Base-by-base conservation (phyloP, 2,113 vertebrate species). In the Xenopus laevis region DNA sequence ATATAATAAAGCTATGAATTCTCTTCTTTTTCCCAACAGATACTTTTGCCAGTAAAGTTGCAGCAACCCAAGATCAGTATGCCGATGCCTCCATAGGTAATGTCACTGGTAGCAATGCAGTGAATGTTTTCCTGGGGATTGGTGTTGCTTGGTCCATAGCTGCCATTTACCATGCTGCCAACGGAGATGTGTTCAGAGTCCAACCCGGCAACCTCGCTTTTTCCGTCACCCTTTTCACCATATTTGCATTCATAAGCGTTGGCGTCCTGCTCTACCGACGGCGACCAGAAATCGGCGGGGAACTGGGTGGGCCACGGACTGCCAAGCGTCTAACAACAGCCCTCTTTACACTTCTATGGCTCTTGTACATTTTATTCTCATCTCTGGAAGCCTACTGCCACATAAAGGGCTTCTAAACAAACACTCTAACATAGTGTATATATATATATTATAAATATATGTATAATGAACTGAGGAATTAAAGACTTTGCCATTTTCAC, bases 321-420 rank as follows among this genome's bases (percentile, higher is more conserved):
- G 92, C 96, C 81, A 99, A 99, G 87, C 79, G 94, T 81, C 87
- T 96, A 71, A 98, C 96, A 58, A 89, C 89, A 55, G 83, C 79
- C 72, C 86, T 98, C 74, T 98, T 99, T 86, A 93, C 96, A 83
- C 93, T 98, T 80, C 92, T 99, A 67, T 99, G 97, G 97, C 85
- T 99, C 20, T 87, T 96, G 89, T 99, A 99, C 89, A 98, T 99
- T 84, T 80, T 98, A 77, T 92, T 98, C 82, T 98, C 97, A 81
- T 98, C 96, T 66, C 88, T 99, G 82, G 97, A 99, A 87, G 97
- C 96, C 84, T 98, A 99, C 90, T 99, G 97, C 91, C 94, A 98
- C 87, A 87, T 99, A 81, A 81, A 91, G 82, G 95, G 93, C 85
- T 99, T 99, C 89, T 99, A 90, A 92, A 89, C 83, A 84, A 89